These are phyloP conservation scores for Bolinopsis microptera DNA, from an alignment of 37 sponge, comb jelly and placozoan genomes.

Conservation along the genomic window DNA sequence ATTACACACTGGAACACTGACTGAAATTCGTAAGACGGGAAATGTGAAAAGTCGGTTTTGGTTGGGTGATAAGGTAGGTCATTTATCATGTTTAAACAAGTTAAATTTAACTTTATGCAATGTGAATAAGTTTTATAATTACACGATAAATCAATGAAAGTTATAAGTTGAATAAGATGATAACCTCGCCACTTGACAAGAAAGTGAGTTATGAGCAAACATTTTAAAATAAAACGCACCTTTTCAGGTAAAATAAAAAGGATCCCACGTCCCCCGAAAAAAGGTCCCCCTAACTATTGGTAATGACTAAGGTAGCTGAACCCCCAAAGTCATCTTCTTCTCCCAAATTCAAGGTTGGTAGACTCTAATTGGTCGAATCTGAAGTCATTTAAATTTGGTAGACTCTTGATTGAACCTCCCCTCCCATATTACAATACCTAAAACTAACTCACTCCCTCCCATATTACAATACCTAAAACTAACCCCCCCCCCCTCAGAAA, in stretches of 20 bases:
- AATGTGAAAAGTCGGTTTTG: neutral
- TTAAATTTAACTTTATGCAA: neutral
- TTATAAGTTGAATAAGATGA: too few relatives aligned
- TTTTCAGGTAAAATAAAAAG: neutral
- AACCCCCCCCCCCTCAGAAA: too few relatives aligned
- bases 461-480: too few relatives aligned
- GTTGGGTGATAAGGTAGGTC: neutral
- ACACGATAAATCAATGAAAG: too few relatives aligned
- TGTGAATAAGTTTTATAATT: neutral
- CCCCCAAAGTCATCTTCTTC: neutral
- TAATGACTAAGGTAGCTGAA: constrained; percentile 1
- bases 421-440: too few relatives aligned
- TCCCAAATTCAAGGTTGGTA: constrained; percentile 17
- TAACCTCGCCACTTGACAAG: too few relatives aligned
- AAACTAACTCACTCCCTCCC: too few relatives aligned
- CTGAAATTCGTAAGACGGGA: neutral
- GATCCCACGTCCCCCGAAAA: neutral
- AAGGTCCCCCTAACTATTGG: neutral
- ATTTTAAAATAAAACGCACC: too few relatives aligned
- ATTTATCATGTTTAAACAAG: neutral
- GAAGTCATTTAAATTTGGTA: too few relatives aligned
- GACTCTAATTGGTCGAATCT: too few relatives aligned
- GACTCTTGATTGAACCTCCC: too few relatives aligned
- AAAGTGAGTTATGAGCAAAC: too few relatives aligned
- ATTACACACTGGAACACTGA: neutral